Evolutionary conservation across 2,113 vertebrate species (phyloP), one percentile per base, ranked within the genome.

Genomic region (Hassar affinis): DNA sequence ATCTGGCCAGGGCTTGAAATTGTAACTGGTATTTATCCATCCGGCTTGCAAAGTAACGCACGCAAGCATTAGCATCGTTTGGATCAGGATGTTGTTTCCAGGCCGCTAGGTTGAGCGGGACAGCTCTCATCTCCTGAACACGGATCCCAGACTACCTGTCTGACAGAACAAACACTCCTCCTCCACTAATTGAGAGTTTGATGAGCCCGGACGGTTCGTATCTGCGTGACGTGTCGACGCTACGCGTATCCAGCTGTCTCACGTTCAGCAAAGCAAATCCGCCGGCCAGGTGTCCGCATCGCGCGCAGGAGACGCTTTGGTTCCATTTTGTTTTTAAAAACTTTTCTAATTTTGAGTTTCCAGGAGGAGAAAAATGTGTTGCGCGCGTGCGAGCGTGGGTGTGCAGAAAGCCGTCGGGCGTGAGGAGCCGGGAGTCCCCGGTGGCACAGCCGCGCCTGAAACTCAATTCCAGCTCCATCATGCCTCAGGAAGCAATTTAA

Each of bases 401-500:
- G 80, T 79, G 86, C 35, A 84, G 15, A 84, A 84, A 81, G 88
- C 89, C 86, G 77, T 30, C 38, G 57, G 79, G 52, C 83, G 77
- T 81, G 78, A 74, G 81, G 84, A 86, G 87, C 72, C 12, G 20
- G 84, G 78, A 86, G 80, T 87, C 86, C 57, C 74, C 59, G 27
- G 80, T 87, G 85, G 87, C 33, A 85, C 89, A 90, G 66, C 87
- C 88, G 89, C 86, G 91, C 90, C 89, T 92, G 90, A 91, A 93
- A 93, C 91, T 90, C 90, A 86, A 91, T 93, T 90, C 85, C 84
- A 89, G 88, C 71, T 90, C 86, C 90, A 92, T 90, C 91, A 91
- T 89, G 91, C 91, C 91, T 91, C 87, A 91, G 90, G 91, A 91
- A 92, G 86, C 88, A 90, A 88, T 92, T 92, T 92, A 92, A 94